Evolutionary conservation across 2,888 invertebrate species (phyloP).

Genomic region (Sussaba pulchella): DNA sequence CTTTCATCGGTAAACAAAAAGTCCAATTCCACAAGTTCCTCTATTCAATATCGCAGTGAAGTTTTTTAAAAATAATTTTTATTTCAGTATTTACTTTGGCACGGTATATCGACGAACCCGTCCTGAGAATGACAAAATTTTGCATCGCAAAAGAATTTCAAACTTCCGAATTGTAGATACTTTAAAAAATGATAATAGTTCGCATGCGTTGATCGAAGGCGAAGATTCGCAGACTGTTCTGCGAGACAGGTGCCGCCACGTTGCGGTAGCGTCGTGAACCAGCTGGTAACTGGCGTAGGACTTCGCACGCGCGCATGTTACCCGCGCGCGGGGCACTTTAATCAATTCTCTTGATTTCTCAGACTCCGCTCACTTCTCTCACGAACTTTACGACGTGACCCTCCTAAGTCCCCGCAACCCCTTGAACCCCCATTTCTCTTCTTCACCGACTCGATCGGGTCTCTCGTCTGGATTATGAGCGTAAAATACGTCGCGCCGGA

Average conservation of each 20-base stretch:
- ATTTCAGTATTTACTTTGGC: no score
- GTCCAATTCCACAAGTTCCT: no score
- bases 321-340: slow-evolving; percentile 41
- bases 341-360: slow-evolving; percentile 51
- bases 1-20: no score
- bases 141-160: neutral
- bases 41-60: no score
- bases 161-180: no score
- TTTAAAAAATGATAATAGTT: no score
- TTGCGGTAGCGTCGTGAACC: slow-evolving; percentile 79
- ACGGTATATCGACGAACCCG: no score
- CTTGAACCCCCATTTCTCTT: no score
- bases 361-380: slow-evolving; percentile 31
- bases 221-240: no score
- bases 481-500: slow-evolving; percentile 41
- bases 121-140: neutral
- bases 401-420: no score
- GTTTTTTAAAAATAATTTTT: no score
- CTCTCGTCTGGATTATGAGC: slow-evolving; percentile 33
- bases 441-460: slow-evolving; percentile 24
- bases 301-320: slow-evolving; percentile 42
- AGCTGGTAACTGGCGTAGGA: slow-evolving; percentile 69
- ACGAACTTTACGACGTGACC: slow-evolving; percentile 68
- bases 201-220: no score
- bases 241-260: slow-evolving; percentile 82